Percentiles rank a stretch among this genome's conserved stretches.
Evolutionary conservation across 2,113 vertebrate genomes (phyloP).

Genomic region (Clinocottus analis): DNA sequence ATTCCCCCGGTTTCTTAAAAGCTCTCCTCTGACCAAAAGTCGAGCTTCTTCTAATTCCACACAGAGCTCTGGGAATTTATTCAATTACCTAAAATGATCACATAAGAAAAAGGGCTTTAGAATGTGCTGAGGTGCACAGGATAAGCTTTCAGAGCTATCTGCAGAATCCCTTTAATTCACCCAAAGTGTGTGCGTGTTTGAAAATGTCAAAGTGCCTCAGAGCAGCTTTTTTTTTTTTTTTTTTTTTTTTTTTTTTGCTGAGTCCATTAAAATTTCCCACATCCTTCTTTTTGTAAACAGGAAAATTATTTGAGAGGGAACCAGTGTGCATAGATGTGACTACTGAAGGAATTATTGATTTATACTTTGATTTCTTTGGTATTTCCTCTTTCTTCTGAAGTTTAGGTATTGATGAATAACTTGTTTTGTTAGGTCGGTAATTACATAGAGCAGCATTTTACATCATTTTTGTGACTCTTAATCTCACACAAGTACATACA

Average conservation of each 20-base stretch:
- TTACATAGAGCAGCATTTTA: background rate
- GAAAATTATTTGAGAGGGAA: conserved; percentile 39
- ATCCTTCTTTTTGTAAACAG: conserved; percentile 60
- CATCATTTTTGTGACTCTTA: background rate
- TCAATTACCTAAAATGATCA: conserved; percentile 82
- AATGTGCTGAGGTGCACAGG: conserved; percentile 84
- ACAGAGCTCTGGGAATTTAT: conserved; percentile 77
- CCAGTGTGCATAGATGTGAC: background rate
- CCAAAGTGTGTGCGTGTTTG: conserved; percentile 69
- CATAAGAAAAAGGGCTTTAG: conserved; percentile 72
- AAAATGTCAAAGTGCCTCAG: conserved; percentile 66
- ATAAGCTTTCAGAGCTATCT: conserved; percentile 76
- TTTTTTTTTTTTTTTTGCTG: conserved; percentile 71
- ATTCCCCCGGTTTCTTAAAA: conserved; percentile 75
- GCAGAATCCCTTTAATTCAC: conserved; percentile 72
- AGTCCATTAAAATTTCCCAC: conserved; percentile 58
- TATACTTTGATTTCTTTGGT: conserved; percentile 1
- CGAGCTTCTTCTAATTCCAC: conserved; percentile 74
- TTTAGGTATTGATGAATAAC: background rate
- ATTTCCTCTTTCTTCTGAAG: background rate
- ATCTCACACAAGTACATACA: background rate
- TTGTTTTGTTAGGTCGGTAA: background rate
- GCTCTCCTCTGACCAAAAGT: conserved; percentile 77
- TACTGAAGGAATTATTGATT: conserved; percentile 4
- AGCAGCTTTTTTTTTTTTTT: conserved; percentile 58